These are phyloP conservation scores for Helarctos malayanus DNA, from an alignment of 2,797 vertebrate species.

Conservation along the genomic window DNA sequence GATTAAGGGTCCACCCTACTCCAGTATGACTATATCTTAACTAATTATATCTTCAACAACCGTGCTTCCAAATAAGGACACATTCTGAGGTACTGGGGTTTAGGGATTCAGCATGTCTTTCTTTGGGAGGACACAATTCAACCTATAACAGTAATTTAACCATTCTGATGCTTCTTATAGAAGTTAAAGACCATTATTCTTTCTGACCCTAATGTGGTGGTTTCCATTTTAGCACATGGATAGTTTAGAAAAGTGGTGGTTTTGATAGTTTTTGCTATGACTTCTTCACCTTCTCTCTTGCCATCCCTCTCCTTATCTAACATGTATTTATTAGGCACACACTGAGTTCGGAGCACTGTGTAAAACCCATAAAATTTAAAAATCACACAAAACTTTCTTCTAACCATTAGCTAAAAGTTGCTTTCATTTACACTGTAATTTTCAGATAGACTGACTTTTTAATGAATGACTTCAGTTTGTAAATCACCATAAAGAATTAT, in stretches of 20 bases:
- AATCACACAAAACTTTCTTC: background rate
- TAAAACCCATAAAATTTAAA: background rate
- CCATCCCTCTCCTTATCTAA: background rate
- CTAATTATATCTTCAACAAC: background rate
- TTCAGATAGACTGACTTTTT: slow-evolving; percentile 18
- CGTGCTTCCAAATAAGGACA: background rate
- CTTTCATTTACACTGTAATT: slow-evolving; percentile 32
- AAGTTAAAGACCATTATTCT: background rate
- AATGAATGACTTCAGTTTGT: background rate
- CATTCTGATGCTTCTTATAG: background rate
- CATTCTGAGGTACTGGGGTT: background rate
- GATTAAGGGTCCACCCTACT: background rate
- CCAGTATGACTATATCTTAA: background rate
- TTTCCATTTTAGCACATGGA: background rate
- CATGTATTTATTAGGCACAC: background rate
- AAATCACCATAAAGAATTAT: slow-evolving; percentile 31
- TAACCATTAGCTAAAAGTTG: background rate
- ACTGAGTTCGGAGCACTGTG: background rate
- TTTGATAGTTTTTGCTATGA: background rate
- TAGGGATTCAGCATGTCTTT: background rate
- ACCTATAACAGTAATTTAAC: background rate
- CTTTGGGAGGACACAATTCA: background rate
- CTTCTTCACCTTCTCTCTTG: background rate
- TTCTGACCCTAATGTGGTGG: background rate
- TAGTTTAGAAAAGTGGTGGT: background rate